Percentiles rank a stretch among this genome's conserved stretches.
These are phyloP conservation scores for Typhlichthys eigenmanni DNA, from an alignment of 2,797 vertebrate species.

Conservation along the genomic window DNA sequence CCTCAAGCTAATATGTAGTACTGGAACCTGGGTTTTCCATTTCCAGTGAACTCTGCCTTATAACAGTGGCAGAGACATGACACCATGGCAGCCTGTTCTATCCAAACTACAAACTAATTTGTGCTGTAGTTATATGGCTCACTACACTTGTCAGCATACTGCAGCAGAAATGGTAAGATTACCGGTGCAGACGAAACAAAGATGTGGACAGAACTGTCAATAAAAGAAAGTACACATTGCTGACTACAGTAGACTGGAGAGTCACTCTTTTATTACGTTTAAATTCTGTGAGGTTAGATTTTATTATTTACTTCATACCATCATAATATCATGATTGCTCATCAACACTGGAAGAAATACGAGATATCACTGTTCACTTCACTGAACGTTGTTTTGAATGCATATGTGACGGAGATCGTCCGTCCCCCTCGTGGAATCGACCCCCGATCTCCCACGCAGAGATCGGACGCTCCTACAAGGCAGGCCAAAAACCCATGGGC, in stretches of 20 bases:
- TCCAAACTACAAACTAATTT: slow-evolving; percentile 27
- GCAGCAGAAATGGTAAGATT: slow-evolving; percentile 25
- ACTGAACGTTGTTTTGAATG: too few species aligned
- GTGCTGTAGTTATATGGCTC: slow-evolving; percentile 13
- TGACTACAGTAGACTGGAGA: slow-evolving; percentile 4
- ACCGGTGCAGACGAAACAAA: slow-evolving; percentile 14
- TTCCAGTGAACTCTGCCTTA: slow-evolving; percentile 4
- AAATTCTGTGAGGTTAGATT: too few species aligned
- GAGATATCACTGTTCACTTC: too few species aligned
- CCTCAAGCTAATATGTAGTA: slow-evolving; percentile 28
- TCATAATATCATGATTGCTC: too few species aligned
- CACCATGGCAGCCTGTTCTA: slow-evolving; percentile 20
- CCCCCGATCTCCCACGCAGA: too few species aligned
- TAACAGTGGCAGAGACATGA: slow-evolving; percentile 5
- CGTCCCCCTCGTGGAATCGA: too few species aligned
- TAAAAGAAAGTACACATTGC: slow-evolving; percentile 9
- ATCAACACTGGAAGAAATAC: too few species aligned
- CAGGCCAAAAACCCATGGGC: too few species aligned
- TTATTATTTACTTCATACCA: too few species aligned
- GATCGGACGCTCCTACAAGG: too few species aligned
- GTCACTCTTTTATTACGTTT: too few species aligned
- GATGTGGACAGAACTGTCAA: slow-evolving; percentile 21
- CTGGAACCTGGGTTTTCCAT: slow-evolving; percentile 21
- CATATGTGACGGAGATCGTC: too few species aligned
- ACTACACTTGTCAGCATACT: slow-evolving; percentile 24